Base-by-base conservation (phyloP, 2,888 invertebrate genomes). In the Drosophila merina region DNA sequence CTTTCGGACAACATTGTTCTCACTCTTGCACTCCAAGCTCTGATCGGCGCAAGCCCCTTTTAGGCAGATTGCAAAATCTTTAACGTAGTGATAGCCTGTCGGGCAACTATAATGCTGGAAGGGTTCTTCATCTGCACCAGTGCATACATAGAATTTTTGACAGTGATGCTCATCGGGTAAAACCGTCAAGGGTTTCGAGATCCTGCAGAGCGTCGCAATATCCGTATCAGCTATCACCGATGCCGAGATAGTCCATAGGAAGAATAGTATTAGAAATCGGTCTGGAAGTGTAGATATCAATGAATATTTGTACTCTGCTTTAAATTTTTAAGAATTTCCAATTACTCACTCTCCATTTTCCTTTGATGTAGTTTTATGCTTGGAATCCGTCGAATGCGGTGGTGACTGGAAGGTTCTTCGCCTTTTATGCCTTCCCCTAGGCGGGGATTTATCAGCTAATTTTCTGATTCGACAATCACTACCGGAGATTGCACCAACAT, bases 101-200 rank as follows among this genome's bases (percentile, higher is more conserved):
- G 73, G 67, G 44, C 86, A 86, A 30, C 62, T 78, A 33, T 75
- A 83, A 48, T 77, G 74, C 30, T 74, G 63, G 8, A 72, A 48
- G 20, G 57, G 64, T 9, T 62, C 7, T 1, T 69, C 63, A 0
- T 51, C 42, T 9, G 71, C 50, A 8, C 79, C 74, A 1, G 75
- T 52, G 49, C 88, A 89, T 4, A 80, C 57, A 42, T 75, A 84
- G 52, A 89, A 89, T 28, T 73, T 77, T 5, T 75, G 71, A 48
- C 88, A 88, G 25, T 85, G 58, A 1, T 20, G 49, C 9, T 55
- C 20, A 51, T 85, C 31, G 1, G 76, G 49, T n/a, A 87, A 26
- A 0, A 77, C 14, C 9, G 71, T 74, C 64, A 73, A 76, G 31
- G 74, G 52, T 7, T 50, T 20, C 52, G 70, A 30, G 20, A 26